phyloP scores from a whole-genome alignment of 2,888 invertebrate species.

The Xanthostigma xanthostigma region DNA sequence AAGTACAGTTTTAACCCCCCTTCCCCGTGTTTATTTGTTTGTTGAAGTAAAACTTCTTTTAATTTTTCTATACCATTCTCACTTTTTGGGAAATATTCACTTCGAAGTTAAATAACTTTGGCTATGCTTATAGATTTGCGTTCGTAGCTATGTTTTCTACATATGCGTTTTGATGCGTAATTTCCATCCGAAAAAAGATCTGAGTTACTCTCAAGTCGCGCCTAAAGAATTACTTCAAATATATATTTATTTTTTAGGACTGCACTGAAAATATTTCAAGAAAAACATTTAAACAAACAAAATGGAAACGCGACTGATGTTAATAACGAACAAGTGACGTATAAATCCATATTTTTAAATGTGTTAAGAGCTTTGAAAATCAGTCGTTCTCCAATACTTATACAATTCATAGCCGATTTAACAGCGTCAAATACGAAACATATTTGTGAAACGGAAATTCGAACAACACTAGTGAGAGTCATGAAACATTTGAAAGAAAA shows the following conservation, averaged over 20 bases:
- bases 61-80: too few species aligned
- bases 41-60: too few species aligned
- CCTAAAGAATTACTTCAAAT: too few species aligned
- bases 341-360: neutral
- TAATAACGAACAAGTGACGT: neutral
- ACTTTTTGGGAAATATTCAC: too few species aligned
- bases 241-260: conserved; percentile 7
- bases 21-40: neutral
- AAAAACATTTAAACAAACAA: conserved; percentile 8
- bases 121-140: too few species aligned
- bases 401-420: neutral
- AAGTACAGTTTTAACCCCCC: conserved; percentile 8
- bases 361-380: neutral
- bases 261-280: conserved; percentile 7
- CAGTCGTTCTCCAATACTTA: neutral
- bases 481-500: too few species aligned
- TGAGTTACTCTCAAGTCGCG: too few species aligned
- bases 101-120: too few species aligned
- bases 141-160: too few species aligned
- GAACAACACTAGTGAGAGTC: too few species aligned
- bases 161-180: too few species aligned
- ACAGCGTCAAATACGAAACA: neutral
- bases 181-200: too few species aligned
- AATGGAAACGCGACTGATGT: neutral
- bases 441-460: neutral